A percentile compares a stretch with the other conserved stretches of the same genome.
These are phyloP conservation scores for Siderastrea radians DNA, from an alignment of 92 coral and sea anemone genomes.

Conservation along the genomic window DNA sequence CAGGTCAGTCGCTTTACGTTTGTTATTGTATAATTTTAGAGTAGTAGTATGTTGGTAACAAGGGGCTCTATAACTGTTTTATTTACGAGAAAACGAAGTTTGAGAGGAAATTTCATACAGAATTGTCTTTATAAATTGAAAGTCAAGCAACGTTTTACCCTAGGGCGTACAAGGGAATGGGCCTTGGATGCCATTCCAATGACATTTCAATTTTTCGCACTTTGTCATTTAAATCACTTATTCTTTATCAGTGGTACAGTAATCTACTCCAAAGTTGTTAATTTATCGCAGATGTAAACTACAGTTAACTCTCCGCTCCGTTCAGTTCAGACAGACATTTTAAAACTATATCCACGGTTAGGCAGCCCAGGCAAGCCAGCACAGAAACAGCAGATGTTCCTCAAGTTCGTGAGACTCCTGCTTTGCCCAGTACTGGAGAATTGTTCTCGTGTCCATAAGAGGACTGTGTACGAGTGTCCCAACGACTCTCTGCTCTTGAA, in stretches of 20 bases:
- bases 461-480: constrained; percentile 6
- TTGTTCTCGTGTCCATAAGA: constrained; percentile 21
- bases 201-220: too few species aligned
- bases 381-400: neutral
- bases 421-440: neutral
- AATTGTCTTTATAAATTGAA: too few species aligned
- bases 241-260: constrained; percentile 19
- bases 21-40: too few species aligned
- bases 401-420: neutral
- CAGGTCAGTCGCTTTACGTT: too few species aligned
- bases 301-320: constrained; percentile 23
- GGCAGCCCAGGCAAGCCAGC: constrained; percentile 18
- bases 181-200: too few species aligned
- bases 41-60: too few species aligned
- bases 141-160: too few species aligned
- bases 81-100: too few species aligned
- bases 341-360: constrained; percentile 3
- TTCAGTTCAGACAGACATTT: constrained; percentile 23
- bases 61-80: too few species aligned
- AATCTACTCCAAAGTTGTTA: constrained; percentile 14
- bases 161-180: too few species aligned
- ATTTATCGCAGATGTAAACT: constrained; percentile 7
- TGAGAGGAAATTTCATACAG: too few species aligned
- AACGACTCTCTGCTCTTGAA: constrained; percentile 14
- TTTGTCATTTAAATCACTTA: neutral